A percentile compares a stretch with the other conserved stretches of the same genome.
phyloP scores from a whole-genome alignment of 2,113 vertebrate genomes.

The Rhombomys opimus region DNA sequence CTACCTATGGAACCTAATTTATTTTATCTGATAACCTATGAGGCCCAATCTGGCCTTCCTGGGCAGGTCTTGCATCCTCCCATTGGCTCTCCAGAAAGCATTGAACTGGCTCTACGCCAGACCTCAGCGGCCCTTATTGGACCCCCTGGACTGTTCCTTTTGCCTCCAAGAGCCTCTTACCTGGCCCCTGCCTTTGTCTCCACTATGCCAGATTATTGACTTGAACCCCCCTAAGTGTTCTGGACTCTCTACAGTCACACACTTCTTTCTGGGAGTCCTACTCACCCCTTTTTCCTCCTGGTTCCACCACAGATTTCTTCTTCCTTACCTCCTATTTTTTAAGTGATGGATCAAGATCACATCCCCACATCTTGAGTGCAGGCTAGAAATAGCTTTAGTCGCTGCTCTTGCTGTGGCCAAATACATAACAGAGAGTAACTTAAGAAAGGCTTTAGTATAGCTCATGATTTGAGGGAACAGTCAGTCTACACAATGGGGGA shows the following conservation, averaged over 20 bases:
- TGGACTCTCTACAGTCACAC: background rate
- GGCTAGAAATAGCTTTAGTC: background rate
- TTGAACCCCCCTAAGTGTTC: background rate
- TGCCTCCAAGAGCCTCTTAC: background rate
- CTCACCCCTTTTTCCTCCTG: no score
- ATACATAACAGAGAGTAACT: background rate
- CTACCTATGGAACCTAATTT: background rate
- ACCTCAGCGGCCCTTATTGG: background rate
- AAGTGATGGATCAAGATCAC: background rate
- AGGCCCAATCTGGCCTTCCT: background rate
- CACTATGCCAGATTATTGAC: background rate
- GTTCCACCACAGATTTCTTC: background rate
- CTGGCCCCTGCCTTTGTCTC: background rate
- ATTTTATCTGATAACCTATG: background rate
- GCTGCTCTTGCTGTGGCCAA: background rate
- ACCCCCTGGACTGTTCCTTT: no score
- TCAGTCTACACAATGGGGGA: background rate
- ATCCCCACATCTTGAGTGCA: background rate
- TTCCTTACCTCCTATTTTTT: background rate
- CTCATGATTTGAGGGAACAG: background rate
- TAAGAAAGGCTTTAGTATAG: background rate
- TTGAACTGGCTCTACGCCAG: background rate
- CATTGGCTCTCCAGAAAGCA: background rate
- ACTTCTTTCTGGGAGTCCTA: background rate
- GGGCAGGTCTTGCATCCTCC: background rate